phyloP scores from a whole-genome alignment of 2,113 vertebrate genomes.

The Ailurus styani region DNA sequence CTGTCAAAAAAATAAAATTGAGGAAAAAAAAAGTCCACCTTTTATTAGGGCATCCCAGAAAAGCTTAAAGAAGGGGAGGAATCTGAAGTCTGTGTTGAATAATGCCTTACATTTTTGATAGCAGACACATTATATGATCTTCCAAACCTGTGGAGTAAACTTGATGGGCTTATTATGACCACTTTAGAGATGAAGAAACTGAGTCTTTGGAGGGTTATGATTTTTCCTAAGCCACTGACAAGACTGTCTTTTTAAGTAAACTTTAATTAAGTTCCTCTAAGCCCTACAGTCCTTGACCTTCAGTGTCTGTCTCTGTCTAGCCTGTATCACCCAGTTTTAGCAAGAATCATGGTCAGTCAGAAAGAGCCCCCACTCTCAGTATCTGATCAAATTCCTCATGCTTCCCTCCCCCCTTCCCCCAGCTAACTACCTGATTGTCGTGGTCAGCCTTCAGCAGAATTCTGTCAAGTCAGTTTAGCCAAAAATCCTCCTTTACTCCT shows the following conservation, averaged over 20 bases:
- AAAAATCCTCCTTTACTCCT: not conserved
- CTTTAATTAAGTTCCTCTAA: not conserved
- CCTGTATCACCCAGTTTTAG: not conserved
- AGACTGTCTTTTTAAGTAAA: not conserved
- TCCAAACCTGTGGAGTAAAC: not conserved
- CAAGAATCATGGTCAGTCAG: not conserved
- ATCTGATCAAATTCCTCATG: not conserved
- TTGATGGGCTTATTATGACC: not conserved
- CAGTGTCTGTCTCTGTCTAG: not conserved
- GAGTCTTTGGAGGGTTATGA: not conserved
- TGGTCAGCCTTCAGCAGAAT: not conserved
- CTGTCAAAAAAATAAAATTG: no score
- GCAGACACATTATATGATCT: not conserved
- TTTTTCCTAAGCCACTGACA: not conserved
- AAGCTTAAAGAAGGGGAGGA: not conserved
- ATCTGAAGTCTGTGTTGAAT: not conserved
- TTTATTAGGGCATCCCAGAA: not conserved
- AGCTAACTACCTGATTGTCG: not conserved
- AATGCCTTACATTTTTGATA: not conserved
- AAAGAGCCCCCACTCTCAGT: not conserved
- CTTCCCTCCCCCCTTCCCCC: not conserved
- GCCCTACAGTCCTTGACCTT: not conserved
- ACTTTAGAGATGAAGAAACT: not conserved
- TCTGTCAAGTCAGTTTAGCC: not conserved
- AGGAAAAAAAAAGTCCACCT: not conserved